Evolutionary conservation across 1,140 invertebrate genomes (phyloP).

Genomic region (Philaenus spumarius): DNA sequence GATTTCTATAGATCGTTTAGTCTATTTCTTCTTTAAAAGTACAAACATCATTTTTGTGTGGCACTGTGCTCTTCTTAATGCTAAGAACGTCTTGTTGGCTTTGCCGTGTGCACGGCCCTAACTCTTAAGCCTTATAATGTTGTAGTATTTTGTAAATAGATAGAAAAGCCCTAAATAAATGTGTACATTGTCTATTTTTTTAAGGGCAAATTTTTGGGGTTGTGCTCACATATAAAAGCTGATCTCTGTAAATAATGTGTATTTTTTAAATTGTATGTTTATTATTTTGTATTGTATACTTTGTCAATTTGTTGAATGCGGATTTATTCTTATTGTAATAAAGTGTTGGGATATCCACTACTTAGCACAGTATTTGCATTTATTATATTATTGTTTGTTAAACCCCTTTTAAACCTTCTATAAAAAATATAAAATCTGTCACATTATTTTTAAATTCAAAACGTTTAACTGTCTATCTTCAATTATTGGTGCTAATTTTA

Average conservation of each 20-base stretch:
- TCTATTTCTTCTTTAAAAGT: not conserved
- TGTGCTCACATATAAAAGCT: conserved; percentile 10
- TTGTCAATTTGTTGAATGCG: conserved; percentile 13
- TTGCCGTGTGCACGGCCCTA: not conserved
- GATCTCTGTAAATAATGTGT: conserved; percentile 16
- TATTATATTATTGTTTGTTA: not conserved
- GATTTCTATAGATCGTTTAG: not conserved
- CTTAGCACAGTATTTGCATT: not conserved
- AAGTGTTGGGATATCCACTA: conserved; percentile 12
- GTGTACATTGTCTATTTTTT: conserved; percentile 15
- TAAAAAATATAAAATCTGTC: no score
- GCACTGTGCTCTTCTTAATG: not conserved
- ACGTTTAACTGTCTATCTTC: no score
- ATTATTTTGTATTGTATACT: conserved; percentile 8
- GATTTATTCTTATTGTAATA: conserved; percentile 14
- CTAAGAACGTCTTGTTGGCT: not conserved
- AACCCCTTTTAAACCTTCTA: no score
- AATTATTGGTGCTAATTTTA: no score
- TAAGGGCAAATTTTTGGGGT: conserved; percentile 8
- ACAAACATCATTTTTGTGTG: not conserved
- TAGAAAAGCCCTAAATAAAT: not conserved
- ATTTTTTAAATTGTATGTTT: conserved; percentile 9
- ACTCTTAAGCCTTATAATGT: not conserved
- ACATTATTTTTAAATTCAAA: no score
- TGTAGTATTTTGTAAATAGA: conserved; percentile 16